phyloP scores from a whole-genome alignment of 2,797 vertebrate genomes.

The Danio tinwini region DNA sequence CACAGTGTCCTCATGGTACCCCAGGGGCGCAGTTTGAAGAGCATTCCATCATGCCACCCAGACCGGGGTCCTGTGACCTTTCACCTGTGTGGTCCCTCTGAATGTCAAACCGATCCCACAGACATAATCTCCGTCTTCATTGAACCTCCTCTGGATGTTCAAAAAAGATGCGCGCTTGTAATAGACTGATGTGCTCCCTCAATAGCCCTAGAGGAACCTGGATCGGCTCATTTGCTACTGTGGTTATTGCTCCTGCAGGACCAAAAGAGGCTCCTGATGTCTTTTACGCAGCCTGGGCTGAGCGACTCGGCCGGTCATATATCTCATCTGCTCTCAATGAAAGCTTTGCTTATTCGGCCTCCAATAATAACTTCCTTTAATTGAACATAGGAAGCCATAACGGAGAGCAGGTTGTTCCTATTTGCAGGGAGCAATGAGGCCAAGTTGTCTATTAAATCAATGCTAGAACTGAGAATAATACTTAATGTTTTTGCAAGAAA shows the following conservation, averaged over 20 bases:
- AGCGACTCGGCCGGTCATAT: conserved; percentile 27
- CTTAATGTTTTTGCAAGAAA: background rate
- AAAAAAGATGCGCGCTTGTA: conserved; percentile 50
- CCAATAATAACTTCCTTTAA: conserved; percentile 64
- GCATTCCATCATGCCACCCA: conserved; percentile 75
- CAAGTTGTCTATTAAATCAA: background rate
- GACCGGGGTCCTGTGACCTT: conserved; percentile 69
- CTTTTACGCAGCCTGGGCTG: conserved; percentile 26
- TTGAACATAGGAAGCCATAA: conserved; percentile 50
- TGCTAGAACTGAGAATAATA: background rate
- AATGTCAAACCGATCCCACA: conserved; percentile 56
- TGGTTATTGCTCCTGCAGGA: conserved; percentile 57
- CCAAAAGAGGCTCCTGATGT: conserved; percentile 37
- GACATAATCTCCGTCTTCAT: conserved; percentile 51
- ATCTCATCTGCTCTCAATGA: conserved; percentile 60
- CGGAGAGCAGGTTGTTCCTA: conserved; percentile 41
- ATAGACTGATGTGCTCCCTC: conserved; percentile 50
- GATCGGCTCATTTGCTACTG: conserved; percentile 41
- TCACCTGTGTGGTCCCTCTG: conserved; percentile 68
- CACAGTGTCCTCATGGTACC: conserved; percentile 57
- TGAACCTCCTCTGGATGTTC: conserved; percentile 50
- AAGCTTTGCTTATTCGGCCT: conserved; percentile 40
- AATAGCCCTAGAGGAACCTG: conserved; percentile 29
- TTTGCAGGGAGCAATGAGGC: background rate
- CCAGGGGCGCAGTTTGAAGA: conserved; percentile 62